These are phyloP conservation scores for Pogonocherus hispidulus DNA, from an alignment of 2,888 invertebrate genomes.

Conservation along the genomic window DNA sequence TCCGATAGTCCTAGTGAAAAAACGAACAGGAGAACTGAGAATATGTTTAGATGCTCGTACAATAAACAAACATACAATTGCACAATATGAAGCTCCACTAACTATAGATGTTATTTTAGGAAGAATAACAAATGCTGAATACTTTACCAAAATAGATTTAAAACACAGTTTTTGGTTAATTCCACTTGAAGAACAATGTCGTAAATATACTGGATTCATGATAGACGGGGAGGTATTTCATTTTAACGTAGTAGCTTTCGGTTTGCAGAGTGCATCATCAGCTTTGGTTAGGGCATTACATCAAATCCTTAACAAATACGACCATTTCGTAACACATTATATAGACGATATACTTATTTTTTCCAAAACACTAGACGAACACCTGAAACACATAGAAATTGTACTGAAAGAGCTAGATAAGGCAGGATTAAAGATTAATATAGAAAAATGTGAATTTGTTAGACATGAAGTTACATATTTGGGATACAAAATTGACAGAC, in stretches of 20 bases:
- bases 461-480: constrained; percentile 22
- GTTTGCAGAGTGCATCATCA: not conserved
- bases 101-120: constrained; percentile 17
- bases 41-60: constrained; percentile 6
- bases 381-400: constrained; percentile 6
- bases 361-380: not conserved
- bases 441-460: constrained; percentile 23
- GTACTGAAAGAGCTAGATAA: constrained; percentile 17
- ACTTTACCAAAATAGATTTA: not conserved
- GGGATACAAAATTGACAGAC: constrained; percentile 18
- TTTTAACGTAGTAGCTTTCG: constrained; percentile 7
- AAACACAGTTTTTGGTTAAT: constrained; percentile 4
- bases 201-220: not conserved
- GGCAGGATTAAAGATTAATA: constrained; percentile 22
- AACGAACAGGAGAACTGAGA: not conserved
- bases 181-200: not conserved
- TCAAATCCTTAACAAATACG: constrained; percentile 14
- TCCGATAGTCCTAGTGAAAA: constrained; percentile 12
- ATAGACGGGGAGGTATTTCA: constrained; percentile 11
- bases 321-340: constrained; percentile 20
- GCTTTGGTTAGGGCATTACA: not conserved
- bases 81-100: constrained; percentile 17
- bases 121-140: not conserved
- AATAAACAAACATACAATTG: constrained; percentile 11
- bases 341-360: constrained; percentile 26